phyloP scores from a whole-genome alignment of 2,113 vertebrate species.

The Columbina picui region DNA sequence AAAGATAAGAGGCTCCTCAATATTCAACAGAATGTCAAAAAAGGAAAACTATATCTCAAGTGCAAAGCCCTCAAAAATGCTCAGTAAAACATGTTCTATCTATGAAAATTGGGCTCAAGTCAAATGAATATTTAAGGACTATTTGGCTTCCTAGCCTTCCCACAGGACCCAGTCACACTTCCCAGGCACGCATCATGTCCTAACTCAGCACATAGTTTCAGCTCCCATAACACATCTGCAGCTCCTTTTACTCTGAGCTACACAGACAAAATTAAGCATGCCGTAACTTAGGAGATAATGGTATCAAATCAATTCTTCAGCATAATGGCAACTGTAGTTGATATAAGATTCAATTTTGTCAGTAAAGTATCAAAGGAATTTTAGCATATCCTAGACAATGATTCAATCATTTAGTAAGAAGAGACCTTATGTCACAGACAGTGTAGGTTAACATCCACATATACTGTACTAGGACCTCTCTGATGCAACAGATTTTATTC shows the following conservation, averaged over 20 bases:
- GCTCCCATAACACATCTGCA: neutral
- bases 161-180: neutral
- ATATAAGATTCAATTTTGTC: neutral
- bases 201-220: neutral
- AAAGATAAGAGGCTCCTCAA: slow-evolving; percentile 21
- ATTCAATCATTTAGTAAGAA: neutral
- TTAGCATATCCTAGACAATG: neutral
- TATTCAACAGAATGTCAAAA: neutral
- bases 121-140: slow-evolving; percentile 16
- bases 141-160: neutral
- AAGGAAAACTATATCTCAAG: neutral
- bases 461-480: neutral
- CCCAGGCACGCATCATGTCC: neutral
- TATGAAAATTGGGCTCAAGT: slow-evolving; percentile 17
- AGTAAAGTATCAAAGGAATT: neutral
- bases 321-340: neutral
- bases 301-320: neutral
- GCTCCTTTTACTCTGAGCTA: neutral
- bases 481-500: neutral
- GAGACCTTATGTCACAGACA: neutral
- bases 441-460: neutral
- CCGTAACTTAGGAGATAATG: neutral
- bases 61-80: neutral
- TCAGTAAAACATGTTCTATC: neutral
- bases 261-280: neutral